Conservation (phyloP, 2,888 invertebrate genomes). For the Onthophagus sagittarius region DNA sequence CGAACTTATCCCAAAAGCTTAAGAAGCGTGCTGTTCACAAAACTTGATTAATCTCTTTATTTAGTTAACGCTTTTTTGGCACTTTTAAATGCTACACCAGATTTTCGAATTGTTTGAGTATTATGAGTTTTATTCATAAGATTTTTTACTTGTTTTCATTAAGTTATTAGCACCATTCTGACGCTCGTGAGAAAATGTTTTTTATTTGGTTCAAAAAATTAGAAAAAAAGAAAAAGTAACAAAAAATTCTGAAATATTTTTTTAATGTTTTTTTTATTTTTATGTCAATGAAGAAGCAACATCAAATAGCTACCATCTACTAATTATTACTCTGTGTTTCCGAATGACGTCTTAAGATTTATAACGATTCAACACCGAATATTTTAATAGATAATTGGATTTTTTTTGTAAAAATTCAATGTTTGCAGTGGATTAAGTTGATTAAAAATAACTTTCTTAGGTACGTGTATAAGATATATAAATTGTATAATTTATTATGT, state of each 20-base stretch:
- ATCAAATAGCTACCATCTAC: background rate
- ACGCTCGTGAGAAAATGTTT: background rate
- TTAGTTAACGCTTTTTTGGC: background rate
- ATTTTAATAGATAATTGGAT: background rate
- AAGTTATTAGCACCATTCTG: background rate
- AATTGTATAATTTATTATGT: too few species aligned
- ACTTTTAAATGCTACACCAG: background rate
- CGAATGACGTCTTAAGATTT: slow-evolving; percentile 4
- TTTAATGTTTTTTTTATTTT: background rate
- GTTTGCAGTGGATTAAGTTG: slow-evolving; percentile 3
- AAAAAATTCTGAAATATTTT: slow-evolving; percentile 12
- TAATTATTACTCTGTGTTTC: slow-evolving; percentile 6
- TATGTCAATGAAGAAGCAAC: background rate
- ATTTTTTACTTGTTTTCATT: background rate
- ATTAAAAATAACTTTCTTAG: slow-evolving; percentile 9
- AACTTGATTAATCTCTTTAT: background rate
- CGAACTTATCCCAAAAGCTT: background rate
- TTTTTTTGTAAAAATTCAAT: too few species aligned
- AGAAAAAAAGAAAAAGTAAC: slow-evolving; percentile 2
- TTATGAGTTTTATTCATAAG: background rate
- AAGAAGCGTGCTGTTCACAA: background rate
- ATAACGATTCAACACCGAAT: background rate
- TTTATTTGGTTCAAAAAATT: slow-evolving; percentile 12
- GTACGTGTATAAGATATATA: background rate
- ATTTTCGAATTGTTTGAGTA: background rate